These are phyloP conservation scores for Pachypanchax playfairii DNA, from an alignment of 2,113 vertebrate genomes.

Conservation along the genomic window DNA sequence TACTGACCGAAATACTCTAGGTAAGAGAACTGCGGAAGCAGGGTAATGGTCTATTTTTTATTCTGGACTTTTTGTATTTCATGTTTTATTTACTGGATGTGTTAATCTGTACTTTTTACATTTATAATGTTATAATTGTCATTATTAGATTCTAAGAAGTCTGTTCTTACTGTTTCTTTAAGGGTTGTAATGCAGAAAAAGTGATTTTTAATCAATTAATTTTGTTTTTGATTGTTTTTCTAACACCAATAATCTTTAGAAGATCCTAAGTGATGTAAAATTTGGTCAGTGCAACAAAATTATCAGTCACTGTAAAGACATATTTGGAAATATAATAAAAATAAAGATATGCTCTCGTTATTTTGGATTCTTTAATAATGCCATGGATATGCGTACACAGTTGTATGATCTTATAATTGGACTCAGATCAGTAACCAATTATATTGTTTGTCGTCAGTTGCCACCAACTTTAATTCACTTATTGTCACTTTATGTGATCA, in stretches of 20 bases:
- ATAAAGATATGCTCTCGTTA: constrained; percentile 6
- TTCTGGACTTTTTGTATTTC: background rate
- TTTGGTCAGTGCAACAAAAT: background rate
- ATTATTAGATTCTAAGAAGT: background rate
- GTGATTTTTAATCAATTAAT: too few relatives aligned
- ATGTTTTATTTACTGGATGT: constrained; percentile 2
- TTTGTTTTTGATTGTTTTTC: background rate
- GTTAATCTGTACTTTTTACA: background rate
- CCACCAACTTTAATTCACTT: background rate
- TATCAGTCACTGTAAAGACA: background rate
- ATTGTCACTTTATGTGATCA: background rate
- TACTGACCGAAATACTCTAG: constrained; percentile 40
- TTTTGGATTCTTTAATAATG: constrained; percentile 18
- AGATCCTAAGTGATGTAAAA: background rate
- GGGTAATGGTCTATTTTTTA: background rate
- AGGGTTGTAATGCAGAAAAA: background rate
- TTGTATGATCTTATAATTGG: background rate
- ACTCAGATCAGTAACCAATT: background rate
- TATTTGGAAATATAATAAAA: background rate
- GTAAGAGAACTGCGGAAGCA: constrained; percentile 35
- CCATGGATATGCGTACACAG: constrained; percentile 3
- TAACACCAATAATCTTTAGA: background rate
- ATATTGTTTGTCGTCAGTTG: background rate
- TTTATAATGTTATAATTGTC: background rate
- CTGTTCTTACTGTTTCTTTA: background rate